Base-by-base conservation (phyloP, 2,888 invertebrate species). In the Eupithecia dodoneata region DNA sequence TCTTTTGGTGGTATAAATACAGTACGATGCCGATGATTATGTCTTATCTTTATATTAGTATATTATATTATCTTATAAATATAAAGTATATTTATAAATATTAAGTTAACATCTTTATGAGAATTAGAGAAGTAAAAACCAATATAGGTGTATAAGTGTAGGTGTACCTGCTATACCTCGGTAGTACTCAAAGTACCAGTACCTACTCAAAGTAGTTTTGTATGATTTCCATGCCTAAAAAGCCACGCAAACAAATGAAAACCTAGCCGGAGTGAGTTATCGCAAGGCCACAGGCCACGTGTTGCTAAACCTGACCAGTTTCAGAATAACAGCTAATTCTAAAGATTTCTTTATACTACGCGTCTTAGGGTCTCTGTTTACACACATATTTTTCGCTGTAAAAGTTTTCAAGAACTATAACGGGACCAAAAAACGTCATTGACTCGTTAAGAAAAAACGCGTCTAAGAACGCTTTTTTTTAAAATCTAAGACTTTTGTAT, bases 211-310 rank as follows among this genome's bases (percentile, higher is more conserved):
- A 59, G 59, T 59, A 59, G 59, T 59, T n/a, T 55, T 18, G 18
- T 59, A 9, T 59, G 9, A 59, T 59, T 18, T 59, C 59, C 18
- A 30, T 59, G 18, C 10, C 59, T 59, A 30, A 18, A 63, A 63
- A 63, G 4, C 63, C 12, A 63, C 63, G 30, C 30, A 63, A 63
- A 18, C 59, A 7, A 3, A 59, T 1, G 18, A 5, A 59, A 18
- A 63, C 30, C 63, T 3, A 18, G 30, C 30, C 7, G n/a, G 63
- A 3, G 63, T 30, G n/a, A 70, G 72, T 78, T 80, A 82, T 82
- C 79, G 76, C 80, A 79, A 78, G 80, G 78, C 76, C 72, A 55
- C 66, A 69, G 72, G 47, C 72, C 82, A 81, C 82, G 80, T 82
- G 78, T 80, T 70, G 76, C 42, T 76, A 77, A 79, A 79, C 79